Percentiles rank a stretch among this genome's conserved stretches.
Evolutionary conservation across 2,113 vertebrate species (phyloP).

Genomic region (Scomber japonicus): DNA sequence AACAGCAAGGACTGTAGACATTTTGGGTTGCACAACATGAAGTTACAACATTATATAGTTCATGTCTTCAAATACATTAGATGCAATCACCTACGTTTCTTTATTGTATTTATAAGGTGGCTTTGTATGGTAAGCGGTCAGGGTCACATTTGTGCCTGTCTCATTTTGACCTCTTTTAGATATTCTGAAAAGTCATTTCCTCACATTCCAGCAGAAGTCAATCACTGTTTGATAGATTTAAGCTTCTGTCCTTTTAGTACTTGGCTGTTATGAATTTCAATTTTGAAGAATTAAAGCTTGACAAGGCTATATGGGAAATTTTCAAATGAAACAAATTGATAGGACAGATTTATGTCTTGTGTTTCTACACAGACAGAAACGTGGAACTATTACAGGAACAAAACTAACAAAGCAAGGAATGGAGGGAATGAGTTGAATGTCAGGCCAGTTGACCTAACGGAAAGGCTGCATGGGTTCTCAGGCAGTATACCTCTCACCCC

Average conservation of each 20-base stretch:
- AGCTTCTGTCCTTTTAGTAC: neutral
- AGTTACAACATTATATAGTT: neutral
- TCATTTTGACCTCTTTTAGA: neutral
- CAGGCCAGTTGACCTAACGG: constrained; percentile 18
- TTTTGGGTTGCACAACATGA: neutral
- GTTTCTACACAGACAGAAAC: constrained; percentile 27
- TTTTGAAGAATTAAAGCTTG: neutral
- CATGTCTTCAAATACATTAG: neutral
- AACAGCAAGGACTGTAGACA: constrained; percentile 18
- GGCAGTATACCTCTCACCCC: constrained; percentile 23
- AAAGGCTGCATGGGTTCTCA: constrained; percentile 50
- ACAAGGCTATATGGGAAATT: neutral
- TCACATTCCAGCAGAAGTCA: neutral
- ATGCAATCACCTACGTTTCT: neutral
- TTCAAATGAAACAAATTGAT: neutral
- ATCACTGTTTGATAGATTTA: neutral
- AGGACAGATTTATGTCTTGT: neutral
- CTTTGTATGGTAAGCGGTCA: neutral
- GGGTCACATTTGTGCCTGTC: neutral
- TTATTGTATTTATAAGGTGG: neutral
- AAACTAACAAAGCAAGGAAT: constrained; percentile 34
- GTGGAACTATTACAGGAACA: constrained; percentile 19
- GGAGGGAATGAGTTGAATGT: constrained; percentile 8
- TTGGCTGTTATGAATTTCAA: constrained; percentile 1
- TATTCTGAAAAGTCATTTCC: neutral